Percentiles rank a stretch among this genome's conserved stretches.
Conservation (phyloP, 2,797 vertebrate species). For the Ambastaia sidthimunki region DNA sequence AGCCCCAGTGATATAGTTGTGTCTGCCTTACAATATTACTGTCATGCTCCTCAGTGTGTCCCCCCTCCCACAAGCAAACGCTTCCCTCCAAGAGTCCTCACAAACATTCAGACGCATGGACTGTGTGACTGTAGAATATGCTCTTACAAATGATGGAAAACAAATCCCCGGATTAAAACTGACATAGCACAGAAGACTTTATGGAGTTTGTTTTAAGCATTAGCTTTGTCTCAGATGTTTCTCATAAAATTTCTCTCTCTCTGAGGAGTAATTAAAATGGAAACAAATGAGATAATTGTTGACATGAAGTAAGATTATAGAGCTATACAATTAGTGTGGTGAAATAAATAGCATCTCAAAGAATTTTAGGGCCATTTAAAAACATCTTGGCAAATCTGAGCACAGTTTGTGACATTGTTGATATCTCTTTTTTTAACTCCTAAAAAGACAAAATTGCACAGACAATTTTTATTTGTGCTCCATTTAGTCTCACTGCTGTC, state of each 20-base stretch:
- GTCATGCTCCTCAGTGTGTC: slow-evolving; percentile 67
- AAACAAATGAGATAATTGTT: slow-evolving; percentile 1
- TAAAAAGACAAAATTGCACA: neutral
- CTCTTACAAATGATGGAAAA: neutral
- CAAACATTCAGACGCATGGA: slow-evolving; percentile 50
- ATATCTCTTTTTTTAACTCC: neutral
- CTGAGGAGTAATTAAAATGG: neutral
- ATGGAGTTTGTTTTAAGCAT: neutral
- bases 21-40: slow-evolving; percentile 72
- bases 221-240: neutral
- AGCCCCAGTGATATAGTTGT: slow-evolving; percentile 70
- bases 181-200: neutral
- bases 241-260: neutral
- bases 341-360: neutral
- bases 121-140: neutral
- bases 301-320: neutral
- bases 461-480: no score
- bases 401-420: neutral
- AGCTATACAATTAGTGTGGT: neutral
- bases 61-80: slow-evolving; percentile 55
- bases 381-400: neutral
- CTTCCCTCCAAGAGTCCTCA: slow-evolving; percentile 68
- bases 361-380: neutral
- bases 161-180: neutral
- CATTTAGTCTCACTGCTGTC: no score